Conservation (phyloP, 2,797 vertebrate species). For the Poeciliopsis gracilis region DNA sequence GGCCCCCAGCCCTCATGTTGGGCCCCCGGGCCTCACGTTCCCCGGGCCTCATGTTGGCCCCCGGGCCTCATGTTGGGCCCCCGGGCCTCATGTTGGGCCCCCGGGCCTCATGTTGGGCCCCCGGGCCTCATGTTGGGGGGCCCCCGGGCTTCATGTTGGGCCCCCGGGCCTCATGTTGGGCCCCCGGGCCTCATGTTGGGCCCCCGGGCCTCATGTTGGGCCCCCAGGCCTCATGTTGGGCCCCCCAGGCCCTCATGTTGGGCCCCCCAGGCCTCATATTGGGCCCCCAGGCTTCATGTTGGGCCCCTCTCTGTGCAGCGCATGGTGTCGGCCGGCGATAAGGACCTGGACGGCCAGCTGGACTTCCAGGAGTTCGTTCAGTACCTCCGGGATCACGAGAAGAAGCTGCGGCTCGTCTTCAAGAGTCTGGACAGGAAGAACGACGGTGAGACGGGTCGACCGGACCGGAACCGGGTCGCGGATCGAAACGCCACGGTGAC, state of each 20-base stretch:
- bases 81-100: neutral
- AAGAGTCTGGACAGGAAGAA: constrained; percentile 97
- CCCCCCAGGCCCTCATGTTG: too few species aligned
- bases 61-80: neutral
- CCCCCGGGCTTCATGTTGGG: too few species aligned
- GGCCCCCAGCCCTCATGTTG: too few species aligned
- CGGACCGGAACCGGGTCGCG: neutral
- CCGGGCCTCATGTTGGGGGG: too few species aligned
- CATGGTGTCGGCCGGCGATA: constrained; percentile 95
- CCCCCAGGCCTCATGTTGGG: too few species aligned
- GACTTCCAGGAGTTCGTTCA: constrained; percentile 98
- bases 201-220: too few species aligned
- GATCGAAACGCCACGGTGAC: neutral
- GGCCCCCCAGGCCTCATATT: too few species aligned
- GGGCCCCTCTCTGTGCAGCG: constrained; percentile 78
- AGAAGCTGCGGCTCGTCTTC: constrained; percentile 94
- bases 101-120: neutral
- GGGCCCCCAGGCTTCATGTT: too few species aligned
- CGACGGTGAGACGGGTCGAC: constrained; percentile 80
- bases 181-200: neutral
- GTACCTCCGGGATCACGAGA: constrained; percentile 95
- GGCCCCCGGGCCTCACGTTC: neutral
- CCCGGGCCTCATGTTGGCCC: neutral
- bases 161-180: too few species aligned
- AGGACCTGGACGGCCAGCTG: constrained; percentile 93